These are phyloP conservation scores for Discoglossus pictus DNA, from an alignment of 2,797 vertebrate species.

Conservation along the genomic window DNA sequence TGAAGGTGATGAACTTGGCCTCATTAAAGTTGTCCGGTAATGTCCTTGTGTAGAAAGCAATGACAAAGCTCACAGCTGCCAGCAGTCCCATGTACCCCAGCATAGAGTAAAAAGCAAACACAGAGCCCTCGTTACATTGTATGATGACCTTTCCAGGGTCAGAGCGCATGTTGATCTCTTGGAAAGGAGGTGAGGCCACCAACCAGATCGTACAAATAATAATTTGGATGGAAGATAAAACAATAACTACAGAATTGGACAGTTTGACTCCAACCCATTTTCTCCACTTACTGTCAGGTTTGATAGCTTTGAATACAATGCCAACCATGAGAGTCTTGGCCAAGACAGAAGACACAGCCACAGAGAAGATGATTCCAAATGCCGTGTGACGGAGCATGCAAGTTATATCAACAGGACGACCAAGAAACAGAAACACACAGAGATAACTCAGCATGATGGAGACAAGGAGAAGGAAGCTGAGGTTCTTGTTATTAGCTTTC, in stretches of 20 bases:
- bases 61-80: constrained; percentile 26
- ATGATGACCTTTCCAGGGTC: constrained; percentile 19
- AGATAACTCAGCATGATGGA: constrained; percentile 26
- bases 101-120: constrained; percentile 23
- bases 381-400: constrained; percentile 26
- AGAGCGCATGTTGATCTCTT: background rate
- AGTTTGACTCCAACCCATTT: constrained; percentile 7
- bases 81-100: constrained; percentile 37
- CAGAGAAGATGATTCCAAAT: constrained; percentile 26
- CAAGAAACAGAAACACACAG: constrained; percentile 16
- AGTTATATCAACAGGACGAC: constrained; percentile 6
- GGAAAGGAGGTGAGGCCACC: constrained; percentile 4
- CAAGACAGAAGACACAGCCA: constrained; percentile 27
- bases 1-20: constrained; percentile 35
- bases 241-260: constrained; percentile 4
- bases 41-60: constrained; percentile 33
- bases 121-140: constrained; percentile 17
- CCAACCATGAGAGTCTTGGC: constrained; percentile 43
- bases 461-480: constrained; percentile 36
- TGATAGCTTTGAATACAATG: constrained; percentile 33
- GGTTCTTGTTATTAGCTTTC: constrained; percentile 38
- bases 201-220: constrained; percentile 6
- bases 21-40: constrained; percentile 44
- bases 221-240: constrained; percentile 24
- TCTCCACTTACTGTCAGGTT: background rate